Percentiles rank a stretch among this genome's conserved stretches.
Conservation (phyloP, 2,797 vertebrate genomes). For the Anableps anableps region DNA sequence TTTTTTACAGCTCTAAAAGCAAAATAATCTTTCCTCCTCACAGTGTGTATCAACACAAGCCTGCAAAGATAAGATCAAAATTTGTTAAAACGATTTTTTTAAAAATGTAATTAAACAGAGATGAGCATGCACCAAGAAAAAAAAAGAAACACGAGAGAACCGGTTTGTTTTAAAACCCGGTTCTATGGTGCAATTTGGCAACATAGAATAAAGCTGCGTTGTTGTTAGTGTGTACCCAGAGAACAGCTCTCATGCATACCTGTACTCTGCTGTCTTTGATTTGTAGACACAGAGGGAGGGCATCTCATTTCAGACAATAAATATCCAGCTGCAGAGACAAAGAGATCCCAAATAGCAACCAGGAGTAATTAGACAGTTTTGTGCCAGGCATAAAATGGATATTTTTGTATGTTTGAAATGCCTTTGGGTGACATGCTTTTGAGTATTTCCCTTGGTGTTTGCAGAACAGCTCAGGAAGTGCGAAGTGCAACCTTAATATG, state of each 20-base stretch:
- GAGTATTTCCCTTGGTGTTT: not conserved
- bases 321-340: constrained; percentile 58
- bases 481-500: not conserved
- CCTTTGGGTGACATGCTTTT: not conserved
- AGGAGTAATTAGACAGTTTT: constrained; percentile 23
- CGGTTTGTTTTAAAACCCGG: not conserved
- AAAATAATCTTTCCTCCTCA: not conserved
- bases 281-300: constrained; percentile 18
- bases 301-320: constrained; percentile 36
- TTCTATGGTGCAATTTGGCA: not conserved
- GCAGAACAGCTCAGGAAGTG: not conserved
- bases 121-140: not conserved
- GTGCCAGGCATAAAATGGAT: constrained; percentile 16
- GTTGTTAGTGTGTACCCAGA: constrained; percentile 20
- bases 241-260: constrained; percentile 41
- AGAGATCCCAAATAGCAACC: constrained; percentile 36
- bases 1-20: not conserved
- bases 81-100: not conserved
- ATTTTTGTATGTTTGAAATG: not conserved
- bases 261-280: constrained; percentile 29
- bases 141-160: constrained; percentile 1
- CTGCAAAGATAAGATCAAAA: not conserved
- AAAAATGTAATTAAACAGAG: not conserved
- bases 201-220: not conserved
- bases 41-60: not conserved